Base-by-base conservation (phyloP, 1,140 invertebrate genomes). In the Diprion similis region DNA sequence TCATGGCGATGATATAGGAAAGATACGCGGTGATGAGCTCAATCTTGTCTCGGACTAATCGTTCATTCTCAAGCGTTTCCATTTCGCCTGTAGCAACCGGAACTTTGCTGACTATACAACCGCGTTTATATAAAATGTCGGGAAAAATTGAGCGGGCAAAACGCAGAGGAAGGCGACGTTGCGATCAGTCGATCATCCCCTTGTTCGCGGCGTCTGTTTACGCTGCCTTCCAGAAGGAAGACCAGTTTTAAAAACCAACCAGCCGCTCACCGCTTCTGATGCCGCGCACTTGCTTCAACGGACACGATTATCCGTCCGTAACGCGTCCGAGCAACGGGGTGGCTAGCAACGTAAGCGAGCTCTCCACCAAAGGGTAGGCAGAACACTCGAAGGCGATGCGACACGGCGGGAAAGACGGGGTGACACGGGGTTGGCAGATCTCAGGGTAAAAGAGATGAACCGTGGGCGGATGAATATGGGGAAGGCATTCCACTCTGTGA, bases 401-500 rank as follows among this genome's bases (percentile, higher is more conserved):
- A 17, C 45, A 66, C 24, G 37, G 7, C 19, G 65, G 47, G 70
- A 74, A 66, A 19, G 48, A 70, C 51, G 74, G 59, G 65, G 73
- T 73, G 47, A 68, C 48, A 48, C 72, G 70, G 48, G 76, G 71
- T n/a, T 51, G 76, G 75, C 71, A 76, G 72, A 73, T 73, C 45
- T 75, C 66, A 66, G 72, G 79, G 75, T 46, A 75, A 70, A 15
- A 66, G 68, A 47, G 46, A 46, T 3, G 48, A 66, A 77, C 64
- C 66, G 59, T 18, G 6, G 10, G 59, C 46, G 72, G 72, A 67
- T 71, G 72, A 75, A 67, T 67, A 95, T 94, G 75, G 94, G 95
- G 81, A 94, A 93, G 86, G 95, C 93, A 90, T 94, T 95, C 89
- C 95, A 91, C 90, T 95, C 94, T 86, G 92, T 92, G 86, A 91